Conservation (phyloP, 2,797 vertebrate species). For the Amphiprion clarkii region DNA sequence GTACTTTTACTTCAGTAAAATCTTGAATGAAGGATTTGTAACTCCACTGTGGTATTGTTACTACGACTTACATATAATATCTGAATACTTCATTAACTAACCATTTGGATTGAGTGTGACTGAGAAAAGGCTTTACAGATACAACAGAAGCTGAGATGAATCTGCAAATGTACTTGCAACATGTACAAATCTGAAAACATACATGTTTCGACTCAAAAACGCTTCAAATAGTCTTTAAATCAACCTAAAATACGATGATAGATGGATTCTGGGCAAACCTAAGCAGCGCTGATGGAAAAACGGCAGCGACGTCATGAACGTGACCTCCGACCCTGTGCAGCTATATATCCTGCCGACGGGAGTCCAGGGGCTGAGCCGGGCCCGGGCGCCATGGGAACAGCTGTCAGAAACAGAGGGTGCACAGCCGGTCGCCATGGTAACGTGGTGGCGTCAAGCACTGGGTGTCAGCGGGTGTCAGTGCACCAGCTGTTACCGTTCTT, state of each 20-base stretch:
- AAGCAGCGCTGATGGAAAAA: conserved; percentile 49
- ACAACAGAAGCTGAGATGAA: background rate
- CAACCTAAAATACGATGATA: conserved; percentile 4
- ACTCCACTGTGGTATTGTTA: too few relatives aligned
- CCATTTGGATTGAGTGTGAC: too few relatives aligned
- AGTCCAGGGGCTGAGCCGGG: conserved; percentile 59
- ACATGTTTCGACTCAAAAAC: background rate
- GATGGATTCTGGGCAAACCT: conserved; percentile 5
- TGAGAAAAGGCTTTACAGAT: too few relatives aligned
- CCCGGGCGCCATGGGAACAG: conserved; percentile 78
- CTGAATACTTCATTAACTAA: too few relatives aligned
- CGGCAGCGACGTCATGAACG: conserved; percentile 45
- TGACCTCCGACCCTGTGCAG: conserved; percentile 62
- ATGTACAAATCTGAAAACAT: background rate
- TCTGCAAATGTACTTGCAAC: background rate
- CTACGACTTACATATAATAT: too few relatives aligned
- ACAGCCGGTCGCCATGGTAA: conserved; percentile 77
- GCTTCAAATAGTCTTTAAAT: conserved; percentile 6
- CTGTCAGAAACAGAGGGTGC: conserved; percentile 78
- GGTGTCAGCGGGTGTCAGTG: conserved; percentile 67
- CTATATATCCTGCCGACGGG: conserved; percentile 59
- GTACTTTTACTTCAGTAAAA: too few relatives aligned
- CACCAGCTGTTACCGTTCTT: conserved; percentile 74
- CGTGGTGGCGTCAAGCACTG: conserved; percentile 62
- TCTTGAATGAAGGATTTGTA: too few relatives aligned